Conservation (phyloP, 2,797 vertebrate species). For the Aotus griseimembra region DNA sequence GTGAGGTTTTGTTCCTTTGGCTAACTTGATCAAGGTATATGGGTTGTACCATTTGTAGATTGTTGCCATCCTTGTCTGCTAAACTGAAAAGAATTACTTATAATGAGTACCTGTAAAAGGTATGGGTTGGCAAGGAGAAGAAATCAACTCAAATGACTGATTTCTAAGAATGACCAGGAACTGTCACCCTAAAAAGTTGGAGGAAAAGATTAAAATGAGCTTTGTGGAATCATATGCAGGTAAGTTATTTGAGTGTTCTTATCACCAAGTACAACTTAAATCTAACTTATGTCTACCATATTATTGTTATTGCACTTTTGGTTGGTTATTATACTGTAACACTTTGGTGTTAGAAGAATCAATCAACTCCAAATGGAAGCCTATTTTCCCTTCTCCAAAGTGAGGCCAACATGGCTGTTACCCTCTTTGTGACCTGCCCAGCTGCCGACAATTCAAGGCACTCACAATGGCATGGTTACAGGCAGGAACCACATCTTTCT, state of each 20-base stretch:
- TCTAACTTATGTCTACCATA: neutral
- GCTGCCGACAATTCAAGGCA: neutral
- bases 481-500: neutral
- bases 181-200: neutral
- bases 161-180: neutral
- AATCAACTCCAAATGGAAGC: neutral
- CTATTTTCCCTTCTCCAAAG: neutral
- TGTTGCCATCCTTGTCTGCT: neutral
- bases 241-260: neutral
- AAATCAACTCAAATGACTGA: neutral
- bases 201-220: neutral
- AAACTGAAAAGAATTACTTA: neutral
- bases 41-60: neutral
- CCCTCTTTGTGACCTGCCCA: neutral
- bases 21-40: neutral
- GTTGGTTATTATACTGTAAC: neutral
- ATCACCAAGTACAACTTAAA: neutral
- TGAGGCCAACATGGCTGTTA: fast-evolving
- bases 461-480: fast-evolving
- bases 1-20: neutral
- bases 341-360: neutral
- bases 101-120: neutral
- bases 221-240: neutral
- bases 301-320: neutral
- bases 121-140: neutral